Percentiles rank a stretch among this genome's conserved stretches.
phyloP scores from a whole-genome alignment of 2,113 vertebrate species.

The Excalfactoria chinensis region DNA sequence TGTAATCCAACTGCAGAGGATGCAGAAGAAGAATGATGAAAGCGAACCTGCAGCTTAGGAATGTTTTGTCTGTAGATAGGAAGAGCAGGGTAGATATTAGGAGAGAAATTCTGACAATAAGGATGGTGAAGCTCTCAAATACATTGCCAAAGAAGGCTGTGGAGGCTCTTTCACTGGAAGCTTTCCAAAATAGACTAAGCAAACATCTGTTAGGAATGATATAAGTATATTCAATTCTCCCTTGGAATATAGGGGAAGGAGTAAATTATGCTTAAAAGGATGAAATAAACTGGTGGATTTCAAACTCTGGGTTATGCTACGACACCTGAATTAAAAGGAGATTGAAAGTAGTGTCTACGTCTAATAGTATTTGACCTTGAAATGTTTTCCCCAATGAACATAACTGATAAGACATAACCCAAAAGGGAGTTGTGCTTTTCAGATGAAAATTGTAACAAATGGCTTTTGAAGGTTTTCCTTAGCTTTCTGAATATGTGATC shows the following conservation, averaged over 20 bases:
- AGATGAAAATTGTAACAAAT: slow-evolving; percentile 33
- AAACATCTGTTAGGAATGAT: slow-evolving; percentile 60
- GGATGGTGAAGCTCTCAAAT: slow-evolving; percentile 12
- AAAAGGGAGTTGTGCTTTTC: slow-evolving; percentile 11
- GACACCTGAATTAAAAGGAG: slow-evolving; percentile 23
- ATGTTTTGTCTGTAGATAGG: slow-evolving; percentile 18
- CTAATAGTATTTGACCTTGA: slow-evolving; percentile 18
- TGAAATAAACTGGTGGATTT: slow-evolving; percentile 35
- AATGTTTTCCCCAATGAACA: neutral
- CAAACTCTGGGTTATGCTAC: slow-evolving; percentile 4
- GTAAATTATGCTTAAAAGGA: slow-evolving; percentile 31
- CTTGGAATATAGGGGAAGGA: neutral
- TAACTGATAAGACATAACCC: neutral
- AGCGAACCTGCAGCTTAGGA: neutral
- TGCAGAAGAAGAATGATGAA: neutral
- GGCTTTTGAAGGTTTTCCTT: neutral
- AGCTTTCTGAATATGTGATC: neutral
- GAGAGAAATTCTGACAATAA: slow-evolving; percentile 17
- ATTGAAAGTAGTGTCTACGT: slow-evolving; percentile 24
- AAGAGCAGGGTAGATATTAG: slow-evolving; percentile 27
- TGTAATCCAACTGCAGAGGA: neutral
- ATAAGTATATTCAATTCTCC: slow-evolving; percentile 30
- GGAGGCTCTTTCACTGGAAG: slow-evolving; percentile 9
- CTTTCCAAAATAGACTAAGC: slow-evolving; percentile 27
- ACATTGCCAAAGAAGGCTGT: slow-evolving; percentile 52